phyloP scores from a whole-genome alignment of 2,113 vertebrate species.

The Fregata magnificens region DNA sequence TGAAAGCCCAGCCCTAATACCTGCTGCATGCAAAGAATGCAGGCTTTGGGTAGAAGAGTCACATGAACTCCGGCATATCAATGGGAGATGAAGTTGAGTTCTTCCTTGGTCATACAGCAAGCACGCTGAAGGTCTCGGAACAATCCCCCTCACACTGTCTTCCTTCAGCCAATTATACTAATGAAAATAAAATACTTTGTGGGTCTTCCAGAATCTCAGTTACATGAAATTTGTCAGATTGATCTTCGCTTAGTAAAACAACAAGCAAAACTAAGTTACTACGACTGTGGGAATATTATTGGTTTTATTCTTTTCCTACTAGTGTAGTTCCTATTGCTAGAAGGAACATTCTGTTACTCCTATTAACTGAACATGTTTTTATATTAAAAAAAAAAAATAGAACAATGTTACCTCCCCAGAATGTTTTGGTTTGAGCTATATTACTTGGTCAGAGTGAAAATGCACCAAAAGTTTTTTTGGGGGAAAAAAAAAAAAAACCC shows the following conservation, averaged over 20 bases:
- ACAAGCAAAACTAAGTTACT: background rate
- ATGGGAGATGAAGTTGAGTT: background rate
- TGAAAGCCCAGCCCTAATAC: background rate
- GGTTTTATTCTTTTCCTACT: background rate
- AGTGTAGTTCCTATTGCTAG: background rate
- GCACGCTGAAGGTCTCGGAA: background rate
- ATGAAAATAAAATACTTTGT: background rate
- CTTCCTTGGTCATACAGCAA: background rate
- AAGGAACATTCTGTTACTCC: background rate
- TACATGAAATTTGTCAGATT: background rate
- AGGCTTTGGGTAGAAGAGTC: background rate
- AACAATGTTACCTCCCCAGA: background rate
- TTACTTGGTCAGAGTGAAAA: background rate
- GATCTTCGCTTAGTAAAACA: background rate
- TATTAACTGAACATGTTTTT: background rate
- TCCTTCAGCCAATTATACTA: background rate
- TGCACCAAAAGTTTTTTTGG: background rate
- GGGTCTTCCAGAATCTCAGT: background rate
- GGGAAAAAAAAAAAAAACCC: no score
- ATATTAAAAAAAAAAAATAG: background rate
- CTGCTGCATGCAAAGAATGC: fast-evolving
- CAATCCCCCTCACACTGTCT: background rate
- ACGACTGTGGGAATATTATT: fast-evolving
- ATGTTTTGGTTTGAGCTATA: background rate
- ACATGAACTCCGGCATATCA: fast-evolving